Evolutionary conservation across 2,888 invertebrate species (phyloP), one percentile per base, ranked within the genome.

Genomic region (Papilio protenor): DNA sequence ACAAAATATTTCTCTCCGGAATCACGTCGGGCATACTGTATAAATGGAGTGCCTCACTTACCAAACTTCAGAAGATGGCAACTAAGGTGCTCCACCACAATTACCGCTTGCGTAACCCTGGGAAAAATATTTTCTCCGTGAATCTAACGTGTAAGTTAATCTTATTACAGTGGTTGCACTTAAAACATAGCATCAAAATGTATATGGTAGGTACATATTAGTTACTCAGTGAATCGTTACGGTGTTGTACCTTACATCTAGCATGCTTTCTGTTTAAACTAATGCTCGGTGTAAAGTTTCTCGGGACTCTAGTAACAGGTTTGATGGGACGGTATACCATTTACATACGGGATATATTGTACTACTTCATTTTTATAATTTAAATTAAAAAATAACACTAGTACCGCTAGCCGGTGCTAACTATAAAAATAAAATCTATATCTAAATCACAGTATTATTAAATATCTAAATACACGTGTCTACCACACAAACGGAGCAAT

Each of bases 81-180:
- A 94, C 90, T 94, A 94, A 94, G 94, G 94, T 94, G 91, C 94
- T 94, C 94, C 94, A 94, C 94, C 94, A 94, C 94, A 94, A 92
- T 92, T 94, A 94, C 94, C 94, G 94, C 94, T 94, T 94, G 94
- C 94, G 94, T 94, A 94, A 94, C 94, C 94, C 94, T 94, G 94
- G 94, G 94, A 89, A 94, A 94, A 94, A 94, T 94, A 94, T 94
- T 94, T 93, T 94, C 92, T 92, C 94, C 94, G 94, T 94, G 93
- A 94, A 94, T 94, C 94, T 94, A 94, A 94, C 94, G 94, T 94
- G 94, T 92, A 92, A 93, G 91, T 92, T 88, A 91, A 89, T 90
- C 87, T 92, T 91, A 92, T 89, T 88, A 91, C 90, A 93, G 91
- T 93, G 92, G 85, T 89, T 90, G 87, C 85, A 90, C 92, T 92